Percentiles rank a stretch among this genome's conserved stretches.
Evolutionary conservation across 1,140 invertebrate species (phyloP).

Genomic region (Drosophila teissieri): DNA sequence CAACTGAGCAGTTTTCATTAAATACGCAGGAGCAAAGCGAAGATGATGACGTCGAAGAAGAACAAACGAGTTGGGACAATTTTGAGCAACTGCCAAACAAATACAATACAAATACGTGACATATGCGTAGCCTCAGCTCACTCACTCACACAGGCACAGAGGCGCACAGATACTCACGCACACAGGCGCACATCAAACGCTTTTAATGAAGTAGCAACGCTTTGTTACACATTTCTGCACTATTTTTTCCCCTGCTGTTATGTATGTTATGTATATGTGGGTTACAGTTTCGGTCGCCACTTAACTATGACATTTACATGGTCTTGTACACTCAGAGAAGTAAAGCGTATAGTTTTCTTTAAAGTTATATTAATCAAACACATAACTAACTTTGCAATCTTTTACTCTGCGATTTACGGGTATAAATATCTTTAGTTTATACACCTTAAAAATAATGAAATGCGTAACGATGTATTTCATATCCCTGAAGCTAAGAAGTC

Average conservation of each 20-base stretch:
- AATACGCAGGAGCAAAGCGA: conserved; percentile 16
- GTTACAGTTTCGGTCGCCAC: not conserved
- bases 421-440: too few relatives aligned
- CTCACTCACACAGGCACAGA: not conserved
- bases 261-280: not conserved
- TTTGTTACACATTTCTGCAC: conserved; percentile 35
- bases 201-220: conserved; percentile 60
- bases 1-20: conserved; percentile 61
- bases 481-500: too few relatives aligned
- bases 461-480: too few relatives aligned
- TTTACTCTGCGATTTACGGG: too few relatives aligned
- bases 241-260: conserved; percentile 1
- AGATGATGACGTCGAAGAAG: not conserved
- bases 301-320: too few relatives aligned
- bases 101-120: conserved; percentile 60
- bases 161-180: conserved; percentile 2
- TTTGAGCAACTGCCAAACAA: conserved; percentile 43
- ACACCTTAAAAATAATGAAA: too few relatives aligned
- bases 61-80: conserved; percentile 2
- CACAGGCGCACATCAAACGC: conserved; percentile 25
- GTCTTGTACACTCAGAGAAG: too few relatives aligned
- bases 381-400: too few relatives aligned
- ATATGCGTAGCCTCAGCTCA: conserved; percentile 31
- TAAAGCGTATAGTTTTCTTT: too few relatives aligned
- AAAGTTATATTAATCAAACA: too few relatives aligned